Evolutionary conservation across 2,797 vertebrate species (phyloP).

Genomic region (Cirrhinus molitorella): DNA sequence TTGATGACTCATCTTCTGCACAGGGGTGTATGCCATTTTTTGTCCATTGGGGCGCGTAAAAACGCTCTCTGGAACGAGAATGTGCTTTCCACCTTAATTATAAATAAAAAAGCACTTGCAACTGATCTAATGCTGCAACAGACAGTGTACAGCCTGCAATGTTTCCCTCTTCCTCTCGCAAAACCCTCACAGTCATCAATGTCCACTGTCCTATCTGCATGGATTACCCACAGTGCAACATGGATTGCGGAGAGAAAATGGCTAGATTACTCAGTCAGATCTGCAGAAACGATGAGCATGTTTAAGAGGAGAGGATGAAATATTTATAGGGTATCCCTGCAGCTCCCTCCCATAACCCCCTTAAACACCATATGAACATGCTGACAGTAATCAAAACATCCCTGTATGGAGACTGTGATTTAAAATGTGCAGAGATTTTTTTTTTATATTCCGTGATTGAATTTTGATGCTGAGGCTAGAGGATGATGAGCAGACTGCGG

Average conservation of each 20-base stretch:
- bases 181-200: slow-evolving; percentile 22
- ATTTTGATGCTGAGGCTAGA: slow-evolving; percentile 28
- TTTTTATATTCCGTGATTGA: slow-evolving; percentile 10
- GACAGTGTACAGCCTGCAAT: not conserved
- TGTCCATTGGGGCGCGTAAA: not conserved
- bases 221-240: slow-evolving; percentile 61
- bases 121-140: not conserved
- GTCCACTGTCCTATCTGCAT: slow-evolving; percentile 58
- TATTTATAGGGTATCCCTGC: slow-evolving; percentile 61
- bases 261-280: slow-evolving; percentile 59
- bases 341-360: slow-evolving; percentile 31
- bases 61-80: slow-evolving; percentile 8
- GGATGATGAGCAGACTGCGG: slow-evolving; percentile 18
- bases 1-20: slow-evolving; percentile 6
- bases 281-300: slow-evolving; percentile 31
- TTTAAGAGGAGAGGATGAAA: slow-evolving; percentile 54
- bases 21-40: not conserved
- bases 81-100: not conserved
- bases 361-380: slow-evolving; percentile 37
- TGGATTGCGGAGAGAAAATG: slow-evolving; percentile 51
- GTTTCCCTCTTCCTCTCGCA: not conserved
- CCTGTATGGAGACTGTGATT: slow-evolving; percentile 6
- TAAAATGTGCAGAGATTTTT: not conserved
- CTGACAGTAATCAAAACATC: slow-evolving; percentile 40
- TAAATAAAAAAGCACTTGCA: not conserved